Evolutionary conservation across 2,113 vertebrate genomes (phyloP).

Genomic region (Martes martes): DNA sequence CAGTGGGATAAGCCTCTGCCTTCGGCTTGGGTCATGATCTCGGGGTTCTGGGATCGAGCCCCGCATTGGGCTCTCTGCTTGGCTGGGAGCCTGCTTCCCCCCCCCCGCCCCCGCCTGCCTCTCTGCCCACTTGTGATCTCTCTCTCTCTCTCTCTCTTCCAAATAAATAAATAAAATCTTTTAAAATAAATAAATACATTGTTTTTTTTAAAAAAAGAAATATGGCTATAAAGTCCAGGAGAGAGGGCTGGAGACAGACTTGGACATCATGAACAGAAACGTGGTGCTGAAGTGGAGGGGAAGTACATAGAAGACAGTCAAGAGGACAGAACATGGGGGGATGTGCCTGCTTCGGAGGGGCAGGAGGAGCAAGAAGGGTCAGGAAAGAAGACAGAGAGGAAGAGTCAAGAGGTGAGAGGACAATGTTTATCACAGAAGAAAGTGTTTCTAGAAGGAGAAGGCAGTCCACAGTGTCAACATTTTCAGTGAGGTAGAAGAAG

Average conservation of each 20-base stretch:
- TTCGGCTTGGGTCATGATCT: no score
- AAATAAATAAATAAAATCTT: no score
- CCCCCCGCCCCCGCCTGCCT: no score
- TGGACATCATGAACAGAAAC: not conserved
- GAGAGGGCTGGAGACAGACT: not conserved
- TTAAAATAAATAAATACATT: no score
- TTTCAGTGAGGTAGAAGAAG: not conserved
- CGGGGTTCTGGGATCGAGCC: no score
- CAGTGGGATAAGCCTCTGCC: no score
- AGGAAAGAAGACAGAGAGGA: not conserved
- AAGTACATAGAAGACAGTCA: rapidly evolving
- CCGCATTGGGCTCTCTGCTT: no score
- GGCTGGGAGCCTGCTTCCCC: no score
- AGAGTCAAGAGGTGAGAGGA: not conserved
- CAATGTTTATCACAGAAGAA: not conserved
- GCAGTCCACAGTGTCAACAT: not conserved
- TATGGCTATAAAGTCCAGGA: not conserved
- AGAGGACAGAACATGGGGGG: not conserved
- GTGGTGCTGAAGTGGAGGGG: no score
- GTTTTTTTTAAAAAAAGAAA: no score
- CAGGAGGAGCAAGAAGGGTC: not conserved
- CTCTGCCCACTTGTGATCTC: no score
- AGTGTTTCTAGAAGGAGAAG: not conserved
- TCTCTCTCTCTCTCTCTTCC: no score
- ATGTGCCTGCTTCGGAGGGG: not conserved